A percentile compares a stretch with the other conserved stretches of the same genome.
phyloP scores from a whole-genome alignment of 2,113 vertebrate species.

The Carassius carassius region DNA sequence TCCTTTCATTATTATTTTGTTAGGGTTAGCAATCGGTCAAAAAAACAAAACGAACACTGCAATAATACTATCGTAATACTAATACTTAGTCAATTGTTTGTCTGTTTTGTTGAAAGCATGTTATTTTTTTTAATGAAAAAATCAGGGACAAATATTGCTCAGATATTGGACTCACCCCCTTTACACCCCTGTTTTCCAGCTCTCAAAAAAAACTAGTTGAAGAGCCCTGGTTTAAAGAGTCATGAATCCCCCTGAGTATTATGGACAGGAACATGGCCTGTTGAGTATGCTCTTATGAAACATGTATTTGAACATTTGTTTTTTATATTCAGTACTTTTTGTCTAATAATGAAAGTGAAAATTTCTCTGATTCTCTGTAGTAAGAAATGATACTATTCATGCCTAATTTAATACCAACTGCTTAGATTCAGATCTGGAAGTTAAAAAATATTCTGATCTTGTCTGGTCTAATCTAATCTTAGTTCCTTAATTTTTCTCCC shows the following conservation, averaged over 20 bases:
- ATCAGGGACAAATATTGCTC: too few relatives aligned
- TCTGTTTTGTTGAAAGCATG: too few relatives aligned
- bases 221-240: neutral
- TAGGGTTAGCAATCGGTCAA: too few relatives aligned
- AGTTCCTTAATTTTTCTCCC: neutral
- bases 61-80: too few relatives aligned
- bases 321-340: neutral
- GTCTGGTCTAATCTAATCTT: neutral
- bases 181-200: too few relatives aligned
- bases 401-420: neutral
- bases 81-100: too few relatives aligned
- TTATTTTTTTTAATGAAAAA: too few relatives aligned
- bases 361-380: neutral
- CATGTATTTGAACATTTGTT: neutral
- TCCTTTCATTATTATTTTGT: too few relatives aligned
- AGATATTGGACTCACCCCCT: too few relatives aligned
- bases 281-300: neutral
- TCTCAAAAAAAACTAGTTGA: too few relatives aligned
- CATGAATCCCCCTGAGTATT: neutral
- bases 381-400: neutral
- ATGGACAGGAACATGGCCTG: too few relatives aligned
- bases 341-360: neutral
- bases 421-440: neutral
- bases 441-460: neutral
- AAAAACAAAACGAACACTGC: too few relatives aligned